Percentiles rank a stretch among this genome's conserved stretches.
Evolutionary conservation across 2,797 vertebrate species (phyloP).

Genomic region (Pangasius djambal): DNA sequence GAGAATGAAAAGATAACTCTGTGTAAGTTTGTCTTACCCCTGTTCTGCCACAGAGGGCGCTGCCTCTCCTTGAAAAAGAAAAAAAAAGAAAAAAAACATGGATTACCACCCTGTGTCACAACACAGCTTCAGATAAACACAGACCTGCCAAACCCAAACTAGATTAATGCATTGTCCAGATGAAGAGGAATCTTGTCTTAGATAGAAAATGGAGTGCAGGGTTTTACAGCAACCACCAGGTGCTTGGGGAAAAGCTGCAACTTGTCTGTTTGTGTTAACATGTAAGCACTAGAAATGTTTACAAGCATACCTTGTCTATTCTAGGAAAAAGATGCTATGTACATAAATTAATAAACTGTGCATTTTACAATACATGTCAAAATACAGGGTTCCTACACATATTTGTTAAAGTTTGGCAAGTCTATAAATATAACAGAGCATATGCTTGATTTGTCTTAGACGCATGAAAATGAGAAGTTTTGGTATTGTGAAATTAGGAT

Average conservation of each 20-base stretch:
- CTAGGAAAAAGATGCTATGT: too few species aligned
- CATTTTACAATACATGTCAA: too few species aligned
- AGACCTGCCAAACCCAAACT: background rate
- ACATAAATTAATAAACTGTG: too few species aligned
- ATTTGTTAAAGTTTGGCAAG: background rate
- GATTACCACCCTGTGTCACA: background rate
- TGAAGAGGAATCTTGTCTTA: background rate
- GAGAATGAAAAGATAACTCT: background rate
- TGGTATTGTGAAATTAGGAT: background rate
- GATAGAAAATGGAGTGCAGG: background rate
- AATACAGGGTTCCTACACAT: background rate
- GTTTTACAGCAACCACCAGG: background rate
- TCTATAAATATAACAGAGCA: background rate
- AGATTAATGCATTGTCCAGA: background rate
- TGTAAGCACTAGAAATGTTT: background rate
- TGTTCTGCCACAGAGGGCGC: constrained; percentile 72
- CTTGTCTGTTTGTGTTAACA: background rate
- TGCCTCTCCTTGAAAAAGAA: constrained; percentile 68
- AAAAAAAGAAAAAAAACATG: constrained; percentile 3
- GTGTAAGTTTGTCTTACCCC: constrained; percentile 71
- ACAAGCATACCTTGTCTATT: background rate
- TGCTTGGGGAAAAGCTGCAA: background rate
- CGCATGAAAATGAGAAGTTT: background rate
- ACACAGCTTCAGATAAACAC: background rate
- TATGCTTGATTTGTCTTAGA: background rate